A percentile compares a stretch with the other conserved stretches of the same genome.
Evolutionary conservation across 2,797 vertebrate species (phyloP).

Genomic region (Leptatherina wallacei): DNA sequence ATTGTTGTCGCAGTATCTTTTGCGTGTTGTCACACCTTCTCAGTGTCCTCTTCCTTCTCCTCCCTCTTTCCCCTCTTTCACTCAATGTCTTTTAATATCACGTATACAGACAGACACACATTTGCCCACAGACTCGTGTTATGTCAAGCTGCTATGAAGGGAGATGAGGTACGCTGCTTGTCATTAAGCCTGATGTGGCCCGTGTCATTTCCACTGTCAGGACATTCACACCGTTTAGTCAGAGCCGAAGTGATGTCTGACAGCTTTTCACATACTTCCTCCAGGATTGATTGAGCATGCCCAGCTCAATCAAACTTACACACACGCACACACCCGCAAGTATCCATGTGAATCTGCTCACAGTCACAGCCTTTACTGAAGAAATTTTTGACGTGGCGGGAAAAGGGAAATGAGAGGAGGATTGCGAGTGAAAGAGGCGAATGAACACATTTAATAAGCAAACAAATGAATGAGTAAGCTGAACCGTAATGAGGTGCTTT

Average conservation of each 20-base stretch:
- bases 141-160: constrained; percentile 70
- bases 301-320: constrained; percentile 61
- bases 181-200: constrained; percentile 81
- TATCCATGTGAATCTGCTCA: constrained; percentile 61
- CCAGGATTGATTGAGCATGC: constrained; percentile 76
- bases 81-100: constrained; percentile 47
- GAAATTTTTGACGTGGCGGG: constrained; percentile 57
- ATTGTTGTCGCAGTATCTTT: constrained; percentile 33
- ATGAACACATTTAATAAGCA: constrained; percentile 78
- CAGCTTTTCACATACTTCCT: constrained; percentile 75
- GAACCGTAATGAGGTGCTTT: constrained; percentile 79
- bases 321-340: background rate
- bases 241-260: constrained; percentile 81
- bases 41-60: background rate
- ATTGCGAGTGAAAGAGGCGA: constrained; percentile 45
- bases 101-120: constrained; percentile 18
- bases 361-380: constrained; percentile 54
- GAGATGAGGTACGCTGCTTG: constrained; percentile 75
- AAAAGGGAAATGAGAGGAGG: constrained; percentile 40
- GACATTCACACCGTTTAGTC: constrained; percentile 83
- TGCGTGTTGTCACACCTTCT: constrained; percentile 31
- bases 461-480: constrained; percentile 79
- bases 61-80: constrained; percentile 30
- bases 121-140: constrained; percentile 77
- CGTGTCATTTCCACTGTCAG: constrained; percentile 81